These are phyloP conservation scores for Phoxinus phoxinus DNA, from an alignment of 2,113 vertebrate genomes.

Conservation along the genomic window DNA sequence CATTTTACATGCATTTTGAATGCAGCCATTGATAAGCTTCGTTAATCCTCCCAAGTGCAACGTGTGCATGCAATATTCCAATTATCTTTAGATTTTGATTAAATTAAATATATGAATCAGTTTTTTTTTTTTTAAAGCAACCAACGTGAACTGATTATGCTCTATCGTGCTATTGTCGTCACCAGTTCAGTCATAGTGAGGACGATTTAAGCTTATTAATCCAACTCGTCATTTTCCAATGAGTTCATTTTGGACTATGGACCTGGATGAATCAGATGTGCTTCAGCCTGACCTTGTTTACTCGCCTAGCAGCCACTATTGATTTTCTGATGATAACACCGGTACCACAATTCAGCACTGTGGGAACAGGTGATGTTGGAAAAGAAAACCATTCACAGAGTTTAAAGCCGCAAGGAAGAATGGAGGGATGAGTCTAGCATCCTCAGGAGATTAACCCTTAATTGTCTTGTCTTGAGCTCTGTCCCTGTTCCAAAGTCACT, in stretches of 20 bases:
- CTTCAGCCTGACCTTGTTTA: conserved; percentile 30
- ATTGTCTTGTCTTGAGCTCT: background rate
- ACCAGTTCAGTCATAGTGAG: background rate
- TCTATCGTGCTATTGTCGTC: background rate
- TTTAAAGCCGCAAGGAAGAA: background rate
- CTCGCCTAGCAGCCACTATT: conserved; percentile 20
- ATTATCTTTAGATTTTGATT: conserved; percentile 23
- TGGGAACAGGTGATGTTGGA: background rate
- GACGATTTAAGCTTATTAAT: background rate
- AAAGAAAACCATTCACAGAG: conserved; percentile 14
- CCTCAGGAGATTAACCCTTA: conserved; percentile 21
- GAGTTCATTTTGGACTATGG: background rate
- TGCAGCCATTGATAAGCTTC: conserved; percentile 6
- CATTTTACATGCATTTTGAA: conserved; percentile 12
- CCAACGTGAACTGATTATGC: background rate
- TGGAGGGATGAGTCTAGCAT: conserved; percentile 1
- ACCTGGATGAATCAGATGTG: conserved; percentile 4
- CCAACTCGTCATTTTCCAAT: background rate
- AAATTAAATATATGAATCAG: conserved; percentile 15
- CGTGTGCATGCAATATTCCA: background rate
- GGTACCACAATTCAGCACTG: background rate
- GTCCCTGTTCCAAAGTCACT: conserved; percentile 2
- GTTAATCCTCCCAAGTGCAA: conserved; percentile 6
- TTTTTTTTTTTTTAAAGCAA: background rate
- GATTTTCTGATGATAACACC: conserved; percentile 44